Evolutionary conservation across 2,797 vertebrate species (phyloP).

Genomic region (Rhadinocentrus ornatus): DNA sequence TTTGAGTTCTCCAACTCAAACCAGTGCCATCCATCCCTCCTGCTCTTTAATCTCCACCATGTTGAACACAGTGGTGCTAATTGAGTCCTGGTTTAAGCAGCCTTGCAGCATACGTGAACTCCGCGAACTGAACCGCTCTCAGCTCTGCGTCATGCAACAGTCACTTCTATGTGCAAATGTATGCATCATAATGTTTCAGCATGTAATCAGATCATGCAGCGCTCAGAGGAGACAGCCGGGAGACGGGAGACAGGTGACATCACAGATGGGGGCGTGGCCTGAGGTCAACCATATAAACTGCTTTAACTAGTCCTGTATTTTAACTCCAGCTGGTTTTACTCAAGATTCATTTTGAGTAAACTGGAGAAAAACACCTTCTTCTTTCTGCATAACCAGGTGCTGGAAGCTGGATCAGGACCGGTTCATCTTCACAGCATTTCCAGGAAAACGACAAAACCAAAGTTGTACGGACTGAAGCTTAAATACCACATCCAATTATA

Average conservation of each 20-base stretch:
- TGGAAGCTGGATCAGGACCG: too few relatives aligned
- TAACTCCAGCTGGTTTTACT: too few relatives aligned
- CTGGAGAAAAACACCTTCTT: too few relatives aligned
- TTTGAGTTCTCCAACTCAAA: slow-evolving; percentile 17
- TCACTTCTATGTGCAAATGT: slow-evolving; percentile 52
- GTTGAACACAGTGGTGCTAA: slow-evolving; percentile 40
- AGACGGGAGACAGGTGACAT: slow-evolving; percentile 5
- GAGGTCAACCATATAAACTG: neutral
- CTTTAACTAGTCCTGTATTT: neutral
- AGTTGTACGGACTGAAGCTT: too few relatives aligned
- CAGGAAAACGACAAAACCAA: too few relatives aligned
- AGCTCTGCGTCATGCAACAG: slow-evolving; percentile 22
- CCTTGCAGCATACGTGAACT: slow-evolving; percentile 27
- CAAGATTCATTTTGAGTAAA: too few relatives aligned
- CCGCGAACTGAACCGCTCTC: slow-evolving; percentile 1
- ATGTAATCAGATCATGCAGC: slow-evolving; percentile 28
- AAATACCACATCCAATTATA: too few relatives aligned
- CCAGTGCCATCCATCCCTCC: neutral
- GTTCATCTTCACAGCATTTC: too few relatives aligned
- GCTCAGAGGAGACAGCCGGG: neutral
- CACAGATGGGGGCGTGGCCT: neutral
- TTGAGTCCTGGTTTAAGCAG: slow-evolving; percentile 37
- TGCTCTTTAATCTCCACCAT: slow-evolving; percentile 34
- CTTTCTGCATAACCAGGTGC: too few relatives aligned
- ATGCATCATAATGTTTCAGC: slow-evolving; percentile 42